phyloP scores from a whole-genome alignment of 2,797 vertebrate species.

The Phrynocephalus vlangalii region DNA sequence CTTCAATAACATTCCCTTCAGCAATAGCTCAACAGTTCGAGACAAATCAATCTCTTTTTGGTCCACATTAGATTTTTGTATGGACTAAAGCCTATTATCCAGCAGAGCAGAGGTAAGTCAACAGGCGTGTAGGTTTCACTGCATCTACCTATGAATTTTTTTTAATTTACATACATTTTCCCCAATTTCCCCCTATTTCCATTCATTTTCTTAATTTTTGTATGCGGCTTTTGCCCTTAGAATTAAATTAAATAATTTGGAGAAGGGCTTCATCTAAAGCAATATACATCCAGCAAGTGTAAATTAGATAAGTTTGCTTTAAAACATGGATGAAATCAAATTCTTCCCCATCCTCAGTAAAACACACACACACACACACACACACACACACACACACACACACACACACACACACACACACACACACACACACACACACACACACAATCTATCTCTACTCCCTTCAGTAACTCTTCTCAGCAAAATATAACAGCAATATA shows the following conservation, averaged over 20 bases:
- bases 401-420: neutral
- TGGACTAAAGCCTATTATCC: no score
- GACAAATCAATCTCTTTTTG: no score
- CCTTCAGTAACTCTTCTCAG: conserved; percentile 7
- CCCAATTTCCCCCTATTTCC: neutral
- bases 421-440: neutral
- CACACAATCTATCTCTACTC: neutral
- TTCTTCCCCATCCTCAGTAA: neutral
- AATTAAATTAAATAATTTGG: neutral
- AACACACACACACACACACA: neutral
- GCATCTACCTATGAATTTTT: no score
- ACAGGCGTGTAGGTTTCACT: no score
- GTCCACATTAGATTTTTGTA: no score
- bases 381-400: neutral
- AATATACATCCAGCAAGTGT: neutral
- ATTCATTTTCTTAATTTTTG: neutral
- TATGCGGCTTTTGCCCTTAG: neutral
- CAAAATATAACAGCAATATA: neutral
- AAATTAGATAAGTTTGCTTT: neutral
- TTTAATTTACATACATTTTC: no score
- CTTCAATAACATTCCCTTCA: neutral
- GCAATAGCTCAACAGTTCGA: neutral
- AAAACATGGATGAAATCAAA: neutral
- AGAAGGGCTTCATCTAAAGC: neutral
- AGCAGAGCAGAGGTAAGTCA: no score